Conservation (phyloP, 2,797 vertebrate species). For the Channallabes apus region DNA sequence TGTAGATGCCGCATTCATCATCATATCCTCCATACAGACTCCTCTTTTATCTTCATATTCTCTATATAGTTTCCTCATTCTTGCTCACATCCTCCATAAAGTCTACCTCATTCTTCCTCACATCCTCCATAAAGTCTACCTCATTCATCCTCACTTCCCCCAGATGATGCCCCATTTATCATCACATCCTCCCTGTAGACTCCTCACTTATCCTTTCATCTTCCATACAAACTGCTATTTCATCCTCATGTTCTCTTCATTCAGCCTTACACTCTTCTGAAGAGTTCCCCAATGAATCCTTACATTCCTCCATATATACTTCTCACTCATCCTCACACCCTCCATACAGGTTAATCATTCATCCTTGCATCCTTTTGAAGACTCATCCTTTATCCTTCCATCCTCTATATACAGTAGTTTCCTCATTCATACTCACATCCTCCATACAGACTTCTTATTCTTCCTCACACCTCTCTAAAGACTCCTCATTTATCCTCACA, state of each 20-base stretch:
- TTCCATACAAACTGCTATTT: neutral
- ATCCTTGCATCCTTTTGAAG: slow-evolving; percentile 26
- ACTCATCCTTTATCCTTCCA: slow-evolving; percentile 27
- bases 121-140: too few species aligned
- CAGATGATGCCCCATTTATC: neutral
- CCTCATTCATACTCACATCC: neutral
- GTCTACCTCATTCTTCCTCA: neutral
- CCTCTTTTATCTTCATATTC: neutral
- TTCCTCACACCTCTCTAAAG: neutral
- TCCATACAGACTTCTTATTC: neutral
- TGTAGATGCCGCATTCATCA: neutral
- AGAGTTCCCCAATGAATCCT: neutral
- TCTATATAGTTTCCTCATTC: neutral
- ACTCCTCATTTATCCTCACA: neutral
- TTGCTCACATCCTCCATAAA: neutral
- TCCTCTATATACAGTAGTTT: neutral
- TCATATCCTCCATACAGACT: neutral
- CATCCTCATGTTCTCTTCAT: neutral
- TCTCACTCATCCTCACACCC: slow-evolving; percentile 51
- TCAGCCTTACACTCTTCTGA: neutral
- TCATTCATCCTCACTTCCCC: neutral
- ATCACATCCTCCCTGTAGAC: neutral
- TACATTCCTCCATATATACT: slow-evolving; percentile 24
- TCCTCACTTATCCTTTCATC: neutral
- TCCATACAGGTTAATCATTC: slow-evolving; percentile 5